Base-by-base conservation (phyloP, 2,888 invertebrate species). In the Craniophora ligustri region DNA sequence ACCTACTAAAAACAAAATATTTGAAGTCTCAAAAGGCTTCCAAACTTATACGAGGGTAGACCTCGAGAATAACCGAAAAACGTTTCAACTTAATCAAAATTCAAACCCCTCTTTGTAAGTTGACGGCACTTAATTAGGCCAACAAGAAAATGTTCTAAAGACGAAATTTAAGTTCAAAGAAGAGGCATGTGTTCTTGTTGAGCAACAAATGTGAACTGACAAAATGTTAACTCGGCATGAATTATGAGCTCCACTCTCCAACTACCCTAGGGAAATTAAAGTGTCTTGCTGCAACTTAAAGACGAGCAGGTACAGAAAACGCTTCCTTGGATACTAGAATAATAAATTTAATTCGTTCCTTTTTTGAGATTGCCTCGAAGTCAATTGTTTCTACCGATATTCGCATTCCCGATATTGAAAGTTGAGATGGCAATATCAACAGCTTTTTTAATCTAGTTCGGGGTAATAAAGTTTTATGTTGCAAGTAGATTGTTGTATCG, bases 161-260 rank as follows among this genome's bases (percentile, higher is more conserved):
- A 72, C 76, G 63, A 76, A 85, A 85, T 84, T 82, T 81, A 85
- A 87, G 84, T 86, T 87, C 80, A 82, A 84, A 82, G 54, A 48
- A 51, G 67, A 63, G 75, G 81, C 77, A 82, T 82, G 80, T 84
- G 86, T 88, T 82, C 75, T 58, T 78, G 76, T 84, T 80, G 74
- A 76, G 75, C 84, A 87, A 87, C 88, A 88, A 92, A 89, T 87
- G 83, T 79, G 83, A 89, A 88, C 92, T 91, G 92, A 92, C 92
- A 92, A 91, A 92, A 92, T 87, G 91, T 88, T 89, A 91, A 90
- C 89, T 89, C 80, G 76, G 89, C 87, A 91, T 92, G 92, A 93
- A 91, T 92, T 93, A 93, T 92, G 91, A 90, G 87, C 79, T 82
- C 74, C 84, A 78, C 84, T 83, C 84, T 80, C 79, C 71, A 71